Conservation (phyloP, 2,888 invertebrate genomes). For the Rhamphomyia laevipes region DNA sequence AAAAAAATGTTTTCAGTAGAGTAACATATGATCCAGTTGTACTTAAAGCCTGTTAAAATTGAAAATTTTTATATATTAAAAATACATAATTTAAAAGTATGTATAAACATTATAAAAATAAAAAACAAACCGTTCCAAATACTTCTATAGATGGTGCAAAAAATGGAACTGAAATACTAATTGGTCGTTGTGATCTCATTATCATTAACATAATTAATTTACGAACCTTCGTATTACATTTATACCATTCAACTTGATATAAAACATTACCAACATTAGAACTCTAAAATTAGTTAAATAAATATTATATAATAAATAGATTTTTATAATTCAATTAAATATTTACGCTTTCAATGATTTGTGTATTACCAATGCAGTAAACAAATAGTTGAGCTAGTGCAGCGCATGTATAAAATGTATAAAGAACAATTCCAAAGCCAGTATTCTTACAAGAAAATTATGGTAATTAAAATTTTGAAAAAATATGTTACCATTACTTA, state of each 20-base stretch:
- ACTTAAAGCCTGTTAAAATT: not conserved
- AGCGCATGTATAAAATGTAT: constrained; percentile 23
- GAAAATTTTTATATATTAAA: not conserved
- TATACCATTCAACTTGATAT: constrained; percentile 33
- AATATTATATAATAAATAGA: not conserved
- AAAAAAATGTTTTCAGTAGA: not conserved
- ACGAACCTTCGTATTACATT: constrained; percentile 30
- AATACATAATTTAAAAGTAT: not conserved
- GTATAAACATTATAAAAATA: not conserved
- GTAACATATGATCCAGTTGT: not conserved
- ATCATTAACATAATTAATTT: constrained; percentile 33
- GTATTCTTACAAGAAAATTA: constrained; percentile 19
- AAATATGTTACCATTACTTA: constrained; percentile 15
- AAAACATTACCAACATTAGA: constrained; percentile 21
- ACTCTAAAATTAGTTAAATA: constrained; percentile 21
- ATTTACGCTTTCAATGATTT: constrained; percentile 23
- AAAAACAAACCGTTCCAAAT: constrained; percentile 24
- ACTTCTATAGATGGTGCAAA: constrained; percentile 30
- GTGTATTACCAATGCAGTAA: constrained; percentile 27
- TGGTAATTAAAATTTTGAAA: not conserved
- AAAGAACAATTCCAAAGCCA: constrained; percentile 25
- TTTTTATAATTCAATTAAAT: not conserved
- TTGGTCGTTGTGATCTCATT: constrained; percentile 28
- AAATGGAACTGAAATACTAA: constrained; percentile 30
- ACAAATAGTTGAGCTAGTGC: constrained; percentile 22